Evolutionary conservation across 2,113 vertebrate genomes (phyloP).

Genomic region (Phylloscopus whistleri): DNA sequence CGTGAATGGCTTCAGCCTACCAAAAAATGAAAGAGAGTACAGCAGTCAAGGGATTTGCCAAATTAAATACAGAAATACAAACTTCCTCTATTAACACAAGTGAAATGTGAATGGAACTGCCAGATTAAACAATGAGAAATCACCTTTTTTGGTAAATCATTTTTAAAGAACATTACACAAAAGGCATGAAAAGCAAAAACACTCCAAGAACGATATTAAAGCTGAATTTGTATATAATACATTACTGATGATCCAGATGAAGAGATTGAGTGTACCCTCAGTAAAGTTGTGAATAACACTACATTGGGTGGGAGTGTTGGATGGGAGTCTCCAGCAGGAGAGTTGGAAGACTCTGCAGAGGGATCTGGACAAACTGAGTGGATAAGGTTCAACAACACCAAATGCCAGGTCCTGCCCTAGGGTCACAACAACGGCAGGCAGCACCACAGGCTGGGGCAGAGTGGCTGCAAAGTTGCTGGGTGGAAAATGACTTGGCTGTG

Average conservation of each 20-base stretch:
- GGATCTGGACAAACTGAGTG: background rate
- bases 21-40: background rate
- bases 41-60: background rate
- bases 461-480: background rate
- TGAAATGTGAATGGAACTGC: background rate
- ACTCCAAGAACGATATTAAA: background rate
- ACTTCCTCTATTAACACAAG: background rate
- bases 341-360: background rate
- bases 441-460: background rate
- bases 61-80: background rate
- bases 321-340: background rate
- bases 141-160: background rate
- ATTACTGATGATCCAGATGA: background rate
- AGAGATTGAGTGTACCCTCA: accelerated
- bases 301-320: accelerated
- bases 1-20: conserved; percentile 86
- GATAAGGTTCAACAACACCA: background rate
- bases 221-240: background rate
- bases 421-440: background rate
- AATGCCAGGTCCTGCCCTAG: background rate
- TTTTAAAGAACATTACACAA: background rate
- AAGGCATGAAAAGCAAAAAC: background rate
- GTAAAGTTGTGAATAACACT: background rate
- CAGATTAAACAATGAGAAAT: background rate
- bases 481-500: background rate